Evolutionary conservation across 2,888 invertebrate species (phyloP).

Genomic region (Cephus sareptanus): DNA sequence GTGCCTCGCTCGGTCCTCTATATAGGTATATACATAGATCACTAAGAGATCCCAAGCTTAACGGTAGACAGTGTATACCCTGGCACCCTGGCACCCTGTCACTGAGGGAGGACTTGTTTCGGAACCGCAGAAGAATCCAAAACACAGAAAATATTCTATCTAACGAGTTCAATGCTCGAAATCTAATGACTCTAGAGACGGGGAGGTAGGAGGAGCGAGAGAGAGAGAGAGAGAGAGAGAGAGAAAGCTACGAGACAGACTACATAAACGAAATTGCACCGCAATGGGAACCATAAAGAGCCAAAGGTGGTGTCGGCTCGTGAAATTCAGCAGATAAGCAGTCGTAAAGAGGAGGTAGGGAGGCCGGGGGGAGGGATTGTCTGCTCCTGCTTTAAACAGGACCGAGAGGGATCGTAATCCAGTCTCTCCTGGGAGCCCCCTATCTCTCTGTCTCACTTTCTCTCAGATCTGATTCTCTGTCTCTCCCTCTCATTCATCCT

Average conservation of each 20-base stretch:
- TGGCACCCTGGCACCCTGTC: neutral
- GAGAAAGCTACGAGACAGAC: neutral
- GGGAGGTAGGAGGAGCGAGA: too few species aligned
- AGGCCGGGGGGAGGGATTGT: neutral
- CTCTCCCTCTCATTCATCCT: neutral
- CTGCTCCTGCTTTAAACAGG: conserved; percentile 9
- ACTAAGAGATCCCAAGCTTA: neutral
- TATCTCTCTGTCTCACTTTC: neutral
- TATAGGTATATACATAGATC: neutral
- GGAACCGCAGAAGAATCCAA: neutral
- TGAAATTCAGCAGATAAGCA: conserved; percentile 7
- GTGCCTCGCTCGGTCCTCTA: neutral
- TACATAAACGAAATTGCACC: neutral
- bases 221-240: neutral
- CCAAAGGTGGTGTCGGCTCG: conserved; percentile 6
- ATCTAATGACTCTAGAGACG: neutral
- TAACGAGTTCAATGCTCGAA: neutral
- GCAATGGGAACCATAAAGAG: neutral
- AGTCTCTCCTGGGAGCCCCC: neutral
- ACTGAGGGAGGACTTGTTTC: neutral
- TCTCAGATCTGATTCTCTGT: neutral
- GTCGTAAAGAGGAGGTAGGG: conserved; percentile 4
- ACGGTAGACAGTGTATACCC: neutral
- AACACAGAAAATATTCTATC: neutral
- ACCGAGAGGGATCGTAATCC: neutral